phyloP scores from a whole-genome alignment of 2,113 vertebrate species.

The Cercopithecus mona region DNA sequence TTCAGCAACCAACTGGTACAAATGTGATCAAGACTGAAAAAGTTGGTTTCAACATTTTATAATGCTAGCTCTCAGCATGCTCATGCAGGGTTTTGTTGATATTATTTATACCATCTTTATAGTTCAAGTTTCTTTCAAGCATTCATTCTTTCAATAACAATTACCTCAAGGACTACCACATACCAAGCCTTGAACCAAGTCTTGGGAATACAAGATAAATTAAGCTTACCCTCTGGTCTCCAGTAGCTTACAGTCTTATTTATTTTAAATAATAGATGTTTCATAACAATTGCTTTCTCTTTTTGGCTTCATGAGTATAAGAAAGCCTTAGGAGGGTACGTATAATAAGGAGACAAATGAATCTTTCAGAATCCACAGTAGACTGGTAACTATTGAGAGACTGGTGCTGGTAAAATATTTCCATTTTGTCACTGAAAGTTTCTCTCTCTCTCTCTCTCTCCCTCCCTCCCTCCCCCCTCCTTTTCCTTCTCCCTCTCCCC shows the following conservation, averaged over 20 bases:
- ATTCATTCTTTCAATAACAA: not conserved
- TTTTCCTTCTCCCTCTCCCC: not conserved
- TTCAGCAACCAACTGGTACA: not conserved
- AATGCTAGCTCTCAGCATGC: not conserved
- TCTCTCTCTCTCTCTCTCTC: not conserved
- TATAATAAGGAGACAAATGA: conserved; percentile 10
- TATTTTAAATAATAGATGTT: conserved; percentile 40
- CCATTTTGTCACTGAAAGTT: not conserved
- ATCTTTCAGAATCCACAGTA: not conserved
- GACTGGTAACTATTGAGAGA: not conserved
- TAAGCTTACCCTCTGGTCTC: not conserved
- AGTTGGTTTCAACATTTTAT: not conserved
- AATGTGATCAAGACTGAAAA: conserved; percentile 30
- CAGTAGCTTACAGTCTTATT: conserved; percentile 8
- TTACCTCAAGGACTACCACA: not conserved
- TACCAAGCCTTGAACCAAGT: not conserved
- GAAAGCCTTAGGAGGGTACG: not conserved
- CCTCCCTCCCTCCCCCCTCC: no score
- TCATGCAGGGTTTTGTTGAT: not conserved
- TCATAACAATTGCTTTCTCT: not conserved
- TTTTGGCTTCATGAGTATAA: conserved; percentile 7
- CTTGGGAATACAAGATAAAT: not conserved
- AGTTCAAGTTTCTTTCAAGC: not conserved
- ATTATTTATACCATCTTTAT: not conserved
- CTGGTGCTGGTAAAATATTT: not conserved